Evolutionary conservation across 2,888 invertebrate genomes (phyloP), one percentile per base, ranked within the genome.

Genomic region (Drosophila nr. medialis): DNA sequence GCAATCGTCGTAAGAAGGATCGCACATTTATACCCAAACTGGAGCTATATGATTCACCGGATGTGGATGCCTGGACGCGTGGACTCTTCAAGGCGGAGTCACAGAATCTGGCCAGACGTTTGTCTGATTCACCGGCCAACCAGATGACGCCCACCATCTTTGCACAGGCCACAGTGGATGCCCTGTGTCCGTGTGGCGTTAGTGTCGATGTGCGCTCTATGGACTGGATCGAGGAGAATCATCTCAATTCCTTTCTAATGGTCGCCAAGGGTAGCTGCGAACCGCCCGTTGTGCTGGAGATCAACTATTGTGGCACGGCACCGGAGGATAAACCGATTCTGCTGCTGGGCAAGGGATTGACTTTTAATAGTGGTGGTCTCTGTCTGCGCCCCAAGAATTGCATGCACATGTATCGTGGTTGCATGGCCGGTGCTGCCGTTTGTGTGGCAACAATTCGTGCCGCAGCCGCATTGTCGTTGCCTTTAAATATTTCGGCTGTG

Each of bases 91-190:
- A 96, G 89, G 96, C 96, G 0, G 95, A 96, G 71, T 95, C 95
- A 0, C 96, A 97, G 92, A 96, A 96, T 91, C 93, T 96, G 87
- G 96, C 96, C 0, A 93, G 96, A 27, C 93, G 94, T 59, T 92
- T 97, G 5, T 94, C 94, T 85, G 96, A 97, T 88, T 94, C 95
- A 2, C 96, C 97, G 0, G 95, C 96, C 10, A 97, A 97, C 92
- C 93, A 95, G 82, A 95, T 97, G 95, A 96, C 96, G 0, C 97
- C 97, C 2, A 94, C 95, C 5, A 94, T 94, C 63, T 96, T 97
- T 91, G 95, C 96, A 0, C 94, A 96, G 91, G 93, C 95, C 0
- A 94, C 95, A 2, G 94, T 96, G 18, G 95, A 95, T 80, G 94
- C 95, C 56, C 89, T 96, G 51, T 96, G 94, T 75, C 94, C 94